These are phyloP conservation scores for Zophobas morio DNA, from an alignment of 1,140 invertebrate genomes.

Conservation along the genomic window DNA sequence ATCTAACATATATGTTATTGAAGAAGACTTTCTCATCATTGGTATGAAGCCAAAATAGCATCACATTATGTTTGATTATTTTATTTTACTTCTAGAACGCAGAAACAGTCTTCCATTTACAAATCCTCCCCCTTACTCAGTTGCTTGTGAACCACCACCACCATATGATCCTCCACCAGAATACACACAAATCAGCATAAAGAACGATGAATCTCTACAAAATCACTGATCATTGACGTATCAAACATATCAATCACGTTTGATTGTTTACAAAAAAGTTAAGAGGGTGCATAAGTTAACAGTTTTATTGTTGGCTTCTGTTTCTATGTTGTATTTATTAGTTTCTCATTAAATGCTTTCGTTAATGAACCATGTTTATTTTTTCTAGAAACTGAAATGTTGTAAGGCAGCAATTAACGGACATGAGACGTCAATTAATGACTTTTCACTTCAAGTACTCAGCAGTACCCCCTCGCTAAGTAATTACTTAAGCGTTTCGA, in stretches of 20 bases:
- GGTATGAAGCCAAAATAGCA: neutral
- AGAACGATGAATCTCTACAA: neutral
- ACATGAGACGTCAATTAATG: too few species aligned
- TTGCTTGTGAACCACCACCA: conserved; percentile 1
- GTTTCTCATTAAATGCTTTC: neutral
- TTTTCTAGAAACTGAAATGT: neutral
- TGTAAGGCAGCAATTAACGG: too few species aligned
- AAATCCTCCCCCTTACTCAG: neutral
- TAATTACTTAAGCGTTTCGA: neutral
- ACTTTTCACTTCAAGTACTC: neutral
- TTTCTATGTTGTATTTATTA: conserved; percentile 9
- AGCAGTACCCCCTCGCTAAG: neutral
- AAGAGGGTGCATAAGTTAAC: neutral
- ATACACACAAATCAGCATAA: conserved; percentile 10
- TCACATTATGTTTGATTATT: conserved; percentile 15
- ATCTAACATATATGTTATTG: neutral
- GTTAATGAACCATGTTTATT: neutral
- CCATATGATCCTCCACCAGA: conserved; percentile 29
- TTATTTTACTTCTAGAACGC: neutral
- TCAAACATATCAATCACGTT: too few species aligned
- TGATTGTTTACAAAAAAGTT: neutral
- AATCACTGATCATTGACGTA: too few species aligned
- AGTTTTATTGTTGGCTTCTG: conserved; percentile 17
- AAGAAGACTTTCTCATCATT: conserved; percentile 26
- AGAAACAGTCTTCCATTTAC: neutral